Conservation (phyloP, 1,140 invertebrate species). For the Brachionus calyciflorus region DNA sequence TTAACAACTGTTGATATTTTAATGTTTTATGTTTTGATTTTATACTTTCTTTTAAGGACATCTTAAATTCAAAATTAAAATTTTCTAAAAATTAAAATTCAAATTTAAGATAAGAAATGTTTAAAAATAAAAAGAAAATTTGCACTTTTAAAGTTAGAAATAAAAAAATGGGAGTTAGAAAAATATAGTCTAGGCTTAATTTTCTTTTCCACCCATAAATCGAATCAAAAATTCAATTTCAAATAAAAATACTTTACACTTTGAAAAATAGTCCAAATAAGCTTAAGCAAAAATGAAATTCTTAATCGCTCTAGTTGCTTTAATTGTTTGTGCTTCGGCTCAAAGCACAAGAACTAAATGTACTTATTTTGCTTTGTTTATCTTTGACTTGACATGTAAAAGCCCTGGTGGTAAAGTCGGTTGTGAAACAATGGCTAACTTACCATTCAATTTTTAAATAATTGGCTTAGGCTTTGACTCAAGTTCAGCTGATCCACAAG, state of each 20-base stretch:
- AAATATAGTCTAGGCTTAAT: no score
- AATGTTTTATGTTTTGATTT: background rate
- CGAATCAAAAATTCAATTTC: no score
- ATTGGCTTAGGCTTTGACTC: constrained; percentile 31
- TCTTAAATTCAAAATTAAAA: no score
- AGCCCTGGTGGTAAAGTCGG: constrained; percentile 8
- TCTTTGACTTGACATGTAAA: constrained; percentile 13
- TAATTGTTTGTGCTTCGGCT: constrained; percentile 25
- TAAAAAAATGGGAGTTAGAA: no score
- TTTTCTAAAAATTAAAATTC: no score
- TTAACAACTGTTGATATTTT: background rate
- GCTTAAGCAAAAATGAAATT: constrained; percentile 47
- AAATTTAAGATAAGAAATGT: no score
- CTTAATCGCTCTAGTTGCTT: constrained; percentile 36
- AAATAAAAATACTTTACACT: no score
- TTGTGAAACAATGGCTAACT: constrained; percentile 7
- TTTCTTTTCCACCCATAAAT: no score
- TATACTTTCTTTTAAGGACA: no score
- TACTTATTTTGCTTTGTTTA: constrained; percentile 24
- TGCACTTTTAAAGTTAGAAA: no score
- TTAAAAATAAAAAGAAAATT: no score
- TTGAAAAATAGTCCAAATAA: no score
- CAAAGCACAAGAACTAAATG: constrained; percentile 46
- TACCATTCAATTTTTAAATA: constrained; percentile 30
- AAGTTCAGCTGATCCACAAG: background rate